Evolutionary conservation across 2,113 vertebrate genomes (phyloP).

Genomic region (Dicerorhinus sumatrensis): DNA sequence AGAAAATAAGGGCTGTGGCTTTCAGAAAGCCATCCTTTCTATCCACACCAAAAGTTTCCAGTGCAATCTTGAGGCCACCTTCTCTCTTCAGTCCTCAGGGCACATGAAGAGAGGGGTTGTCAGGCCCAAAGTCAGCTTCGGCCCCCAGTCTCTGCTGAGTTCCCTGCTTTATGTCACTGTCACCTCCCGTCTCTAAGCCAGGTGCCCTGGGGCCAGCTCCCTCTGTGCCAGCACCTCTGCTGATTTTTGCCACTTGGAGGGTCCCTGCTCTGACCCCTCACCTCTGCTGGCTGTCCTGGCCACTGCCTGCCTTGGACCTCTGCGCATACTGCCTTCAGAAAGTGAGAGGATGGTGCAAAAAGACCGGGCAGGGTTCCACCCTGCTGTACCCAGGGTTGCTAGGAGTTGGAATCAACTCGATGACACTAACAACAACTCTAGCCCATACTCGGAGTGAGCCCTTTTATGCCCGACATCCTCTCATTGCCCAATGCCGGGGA

Average conservation of each 20-base stretch:
- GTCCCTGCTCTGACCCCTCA: not conserved
- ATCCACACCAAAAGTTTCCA: not conserved
- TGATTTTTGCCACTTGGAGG: not conserved
- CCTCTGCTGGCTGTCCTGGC: not conserved
- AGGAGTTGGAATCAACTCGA: too few relatives aligned
- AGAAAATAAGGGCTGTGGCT: not conserved
- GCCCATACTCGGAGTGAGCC: not conserved
- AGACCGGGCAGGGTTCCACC: too few relatives aligned
- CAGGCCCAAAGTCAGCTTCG: not conserved
- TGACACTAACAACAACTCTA: not conserved
- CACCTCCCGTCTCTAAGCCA: not conserved
- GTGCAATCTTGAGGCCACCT: not conserved
- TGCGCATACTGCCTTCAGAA: not conserved
- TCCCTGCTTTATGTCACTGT: not conserved
- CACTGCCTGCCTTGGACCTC: not conserved
- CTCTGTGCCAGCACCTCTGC: not conserved
- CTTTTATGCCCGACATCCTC: not conserved
- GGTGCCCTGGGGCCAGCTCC: too few relatives aligned
- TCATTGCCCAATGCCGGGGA: not conserved
- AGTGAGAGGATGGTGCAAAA: too few relatives aligned
- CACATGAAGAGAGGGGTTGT: not conserved
- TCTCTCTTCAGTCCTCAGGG: not conserved
- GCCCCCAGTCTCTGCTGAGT: not conserved
- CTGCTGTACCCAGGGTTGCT: too few relatives aligned
- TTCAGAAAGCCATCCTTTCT: not conserved